phyloP scores from a whole-genome alignment of 2,797 vertebrate species.

The Pipistrellus pipistrellus region DNA sequence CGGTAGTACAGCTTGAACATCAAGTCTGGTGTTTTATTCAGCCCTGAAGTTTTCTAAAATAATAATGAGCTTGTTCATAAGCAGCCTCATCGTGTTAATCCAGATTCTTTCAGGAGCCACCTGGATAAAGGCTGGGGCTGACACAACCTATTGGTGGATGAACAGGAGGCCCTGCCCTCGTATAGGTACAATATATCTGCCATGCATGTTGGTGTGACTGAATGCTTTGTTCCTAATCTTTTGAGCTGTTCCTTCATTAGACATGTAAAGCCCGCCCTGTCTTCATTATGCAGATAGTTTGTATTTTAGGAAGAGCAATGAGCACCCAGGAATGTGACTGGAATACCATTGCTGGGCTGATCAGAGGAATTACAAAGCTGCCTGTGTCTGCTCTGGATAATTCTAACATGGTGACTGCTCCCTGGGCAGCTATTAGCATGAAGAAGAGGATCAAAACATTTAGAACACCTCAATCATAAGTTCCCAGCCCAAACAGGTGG shows the following conservation, averaged over 20 bases:
- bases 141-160: conserved; percentile 70
- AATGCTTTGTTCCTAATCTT: conserved; percentile 85
- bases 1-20: conserved; percentile 80
- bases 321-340: conserved; percentile 72
- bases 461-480: background rate
- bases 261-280: conserved; percentile 79
- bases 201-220: conserved; percentile 68
- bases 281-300: conserved; percentile 77
- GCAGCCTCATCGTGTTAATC: conserved; percentile 87
- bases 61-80: conserved; percentile 82
- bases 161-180: conserved; percentile 71
- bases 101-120: conserved; percentile 85
- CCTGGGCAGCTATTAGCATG: background rate
- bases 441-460: background rate
- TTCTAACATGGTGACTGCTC: background rate
- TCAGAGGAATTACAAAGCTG: conserved; percentile 34
- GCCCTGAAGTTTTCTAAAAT: conserved; percentile 83
- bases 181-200: conserved; percentile 69
- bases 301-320: conserved; percentile 57
- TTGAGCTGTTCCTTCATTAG: conserved; percentile 84
- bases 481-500: conserved; percentile 1
- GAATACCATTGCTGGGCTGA: conserved; percentile 66
- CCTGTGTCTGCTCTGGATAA: background rate
- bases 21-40: conserved; percentile 77
- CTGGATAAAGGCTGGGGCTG: conserved; percentile 81